Base-by-base conservation (phyloP, 2,888 invertebrate genomes). In the Aphidius colemani region DNA sequence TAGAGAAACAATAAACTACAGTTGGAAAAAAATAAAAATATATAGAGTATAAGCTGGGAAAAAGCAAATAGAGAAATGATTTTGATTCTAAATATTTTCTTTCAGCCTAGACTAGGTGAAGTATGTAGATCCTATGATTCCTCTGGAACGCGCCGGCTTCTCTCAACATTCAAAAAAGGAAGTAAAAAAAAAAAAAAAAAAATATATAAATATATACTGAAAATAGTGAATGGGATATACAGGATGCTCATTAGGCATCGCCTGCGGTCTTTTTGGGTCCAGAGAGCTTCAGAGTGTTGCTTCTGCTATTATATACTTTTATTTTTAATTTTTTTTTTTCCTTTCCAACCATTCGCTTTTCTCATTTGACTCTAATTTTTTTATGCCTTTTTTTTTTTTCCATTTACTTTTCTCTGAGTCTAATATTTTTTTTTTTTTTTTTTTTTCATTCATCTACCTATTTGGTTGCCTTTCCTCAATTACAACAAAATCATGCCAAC, bases 191-290 rank as follows among this genome's bases (percentile, higher is more conserved):
- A 50, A 46, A 6, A n/a, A n/a, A 18, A 18, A 18, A 18, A 18
- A 18, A 41, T 43, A n/a, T 44, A 11, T 13, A 11, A 44, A n/a
- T 18, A n/a, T 13, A 44, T 41, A 45, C 11, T n/a, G 10, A 51
- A 49, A 57, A 53, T 61, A n/a, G 55, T 57, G 60, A 64, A 64
- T 64, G 44, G 68, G 58, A 60, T 66, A 63, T 66, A 66, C 80
- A 81, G 81, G 81, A 81, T 80, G 81, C 81, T 82, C 81, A 79
- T 81, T 82, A 81, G 79, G 78, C 80, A 78, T 73, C 66, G 79
- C 81, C 76, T 71, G 70, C 75, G 81, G 78, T 74, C 73, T 74
- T 76, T 72, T 73, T 74, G 69, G 69, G 71, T 72, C 74, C 30
- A 30, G 30, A 30, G 30, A 30, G 5, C 30, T 3, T 30, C 30